phyloP scores from a whole-genome alignment of 2,888 invertebrate genomes.

The Lycia hirtaria region DNA sequence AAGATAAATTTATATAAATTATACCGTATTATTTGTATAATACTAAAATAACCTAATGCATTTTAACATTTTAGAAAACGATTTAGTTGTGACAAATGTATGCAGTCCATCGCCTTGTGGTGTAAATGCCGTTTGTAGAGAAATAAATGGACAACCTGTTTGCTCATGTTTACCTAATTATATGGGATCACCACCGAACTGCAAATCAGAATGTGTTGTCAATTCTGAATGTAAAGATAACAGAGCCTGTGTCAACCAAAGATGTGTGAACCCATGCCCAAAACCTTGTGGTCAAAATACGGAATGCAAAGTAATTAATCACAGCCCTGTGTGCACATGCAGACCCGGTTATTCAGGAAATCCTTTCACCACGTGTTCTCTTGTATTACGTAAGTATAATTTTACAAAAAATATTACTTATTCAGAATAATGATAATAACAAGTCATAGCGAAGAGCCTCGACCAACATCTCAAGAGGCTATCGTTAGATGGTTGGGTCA shows the following conservation, averaged over 20 bases:
- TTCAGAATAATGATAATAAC: too few species aligned
- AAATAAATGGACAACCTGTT: slow-evolving; percentile 88
- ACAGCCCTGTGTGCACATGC: slow-evolving; percentile 90
- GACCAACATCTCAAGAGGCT: too few species aligned
- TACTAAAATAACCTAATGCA: not conserved
- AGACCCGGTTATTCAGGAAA: slow-evolving; percentile 88
- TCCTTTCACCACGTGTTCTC: slow-evolving; percentile 88
- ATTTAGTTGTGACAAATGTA: slow-evolving; percentile 77
- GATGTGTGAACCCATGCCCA: slow-evolving; percentile 89
- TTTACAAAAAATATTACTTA: not conserved
- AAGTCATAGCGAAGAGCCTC: too few species aligned
- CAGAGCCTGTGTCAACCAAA: slow-evolving; percentile 88
- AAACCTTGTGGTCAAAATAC: slow-evolving; percentile 89
- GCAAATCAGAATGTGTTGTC: slow-evolving; percentile 87
- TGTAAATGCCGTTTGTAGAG: slow-evolving; percentile 89
- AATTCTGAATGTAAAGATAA: slow-evolving; percentile 88
- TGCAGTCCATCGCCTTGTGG: slow-evolving; percentile 92
- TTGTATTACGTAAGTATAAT: slow-evolving; percentile 81
- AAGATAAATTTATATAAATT: not conserved
- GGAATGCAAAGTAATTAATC: slow-evolving; percentile 89
- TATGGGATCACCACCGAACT: slow-evolving; percentile 87
- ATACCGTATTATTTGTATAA: not conserved
- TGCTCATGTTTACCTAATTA: slow-evolving; percentile 89
- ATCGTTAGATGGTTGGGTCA: too few species aligned
- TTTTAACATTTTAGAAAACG: slow-evolving; percentile 62